These are phyloP conservation scores for Mobula hypostoma DNA, from an alignment of 2,113 vertebrate genomes.

Conservation along the genomic window DNA sequence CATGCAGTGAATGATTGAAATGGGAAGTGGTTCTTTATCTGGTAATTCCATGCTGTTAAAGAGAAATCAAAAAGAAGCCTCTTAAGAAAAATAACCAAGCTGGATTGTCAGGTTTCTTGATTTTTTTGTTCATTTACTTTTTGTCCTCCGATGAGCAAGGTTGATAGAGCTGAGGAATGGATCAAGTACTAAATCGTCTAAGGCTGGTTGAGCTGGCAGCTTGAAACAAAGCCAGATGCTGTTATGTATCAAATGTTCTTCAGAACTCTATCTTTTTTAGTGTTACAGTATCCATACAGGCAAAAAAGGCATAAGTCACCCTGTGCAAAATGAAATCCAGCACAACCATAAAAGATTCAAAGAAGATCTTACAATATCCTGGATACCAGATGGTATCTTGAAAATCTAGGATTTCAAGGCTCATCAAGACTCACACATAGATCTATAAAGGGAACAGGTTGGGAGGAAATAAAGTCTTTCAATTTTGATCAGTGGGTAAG, in stretches of 20 bases:
- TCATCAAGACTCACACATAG: not conserved
- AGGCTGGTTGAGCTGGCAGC: not conserved
- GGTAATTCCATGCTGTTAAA: not conserved
- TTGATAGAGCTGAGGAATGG: not conserved
- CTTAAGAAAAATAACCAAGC: not conserved
- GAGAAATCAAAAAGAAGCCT: not conserved
- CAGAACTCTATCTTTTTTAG: conserved; percentile 15
- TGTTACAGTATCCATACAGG: conserved; percentile 13
- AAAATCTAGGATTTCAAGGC: conserved; percentile 22
- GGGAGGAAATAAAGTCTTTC: not conserved
- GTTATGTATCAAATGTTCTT: conserved; percentile 1
- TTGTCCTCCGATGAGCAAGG: not conserved
- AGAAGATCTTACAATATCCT: conserved; percentile 26
- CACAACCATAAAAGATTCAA: conserved; percentile 24
- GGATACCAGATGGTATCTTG: conserved; percentile 17
- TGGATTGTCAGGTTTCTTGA: not conserved
- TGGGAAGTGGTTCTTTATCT: too few species aligned
- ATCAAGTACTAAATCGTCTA: conserved; percentile 15
- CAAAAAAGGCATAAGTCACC: conserved; percentile 19
- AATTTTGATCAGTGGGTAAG: not conserved
- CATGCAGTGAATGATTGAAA: too few species aligned
- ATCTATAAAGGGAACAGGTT: not conserved
- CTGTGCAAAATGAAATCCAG: conserved; percentile 21
- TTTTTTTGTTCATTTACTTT: not conserved
- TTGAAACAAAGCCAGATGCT: conserved; percentile 34